These are phyloP conservation scores for Carterocephalus palaemon DNA, from an alignment of 2,888 invertebrate genomes.

Conservation along the genomic window DNA sequence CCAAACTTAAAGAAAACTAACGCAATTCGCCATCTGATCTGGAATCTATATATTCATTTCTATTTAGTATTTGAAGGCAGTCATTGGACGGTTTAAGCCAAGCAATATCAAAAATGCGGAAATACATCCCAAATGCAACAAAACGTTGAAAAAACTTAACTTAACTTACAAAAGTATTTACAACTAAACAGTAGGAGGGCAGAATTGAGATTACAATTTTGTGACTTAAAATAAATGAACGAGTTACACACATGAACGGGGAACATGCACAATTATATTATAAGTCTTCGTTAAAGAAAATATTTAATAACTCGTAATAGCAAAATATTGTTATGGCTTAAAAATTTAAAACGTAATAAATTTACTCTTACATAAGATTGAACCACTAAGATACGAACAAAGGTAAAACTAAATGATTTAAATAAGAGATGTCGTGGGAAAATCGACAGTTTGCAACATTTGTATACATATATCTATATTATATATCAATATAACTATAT, in stretches of 20 bases:
- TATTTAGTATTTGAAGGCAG: slow-evolving; percentile 33
- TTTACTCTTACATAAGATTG: slow-evolving; percentile 34
- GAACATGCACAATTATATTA: no score
- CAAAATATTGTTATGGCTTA: slow-evolving; percentile 12
- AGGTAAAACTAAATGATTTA: slow-evolving; percentile 34
- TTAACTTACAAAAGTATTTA: slow-evolving; percentile 40
- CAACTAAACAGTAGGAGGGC: slow-evolving; percentile 32
- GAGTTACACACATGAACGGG: background rate
- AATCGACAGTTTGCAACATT: slow-evolving; percentile 31
- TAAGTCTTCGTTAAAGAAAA: no score
- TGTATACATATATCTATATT: slow-evolving; percentile 4
- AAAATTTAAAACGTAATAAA: slow-evolving; percentile 3
- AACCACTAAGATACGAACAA: slow-evolving; percentile 39
- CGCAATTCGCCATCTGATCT: no score
- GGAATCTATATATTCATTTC: background rate
- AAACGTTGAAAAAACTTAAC: slow-evolving; percentile 35
- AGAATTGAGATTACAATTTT: slow-evolving; percentile 37
- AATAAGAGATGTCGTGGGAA: slow-evolving; percentile 30
- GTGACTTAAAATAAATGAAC: slow-evolving; percentile 30
- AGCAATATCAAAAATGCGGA: slow-evolving; percentile 39
- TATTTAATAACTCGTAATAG: slow-evolving; percentile 13
- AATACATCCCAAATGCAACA: slow-evolving; percentile 57
- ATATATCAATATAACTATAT: slow-evolving; percentile 11
- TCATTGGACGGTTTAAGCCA: slow-evolving; percentile 57
- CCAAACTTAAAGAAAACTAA: no score